These are phyloP conservation scores for Jaculus jaculus DNA, from an alignment of 2,113 vertebrate species.

Conservation along the genomic window DNA sequence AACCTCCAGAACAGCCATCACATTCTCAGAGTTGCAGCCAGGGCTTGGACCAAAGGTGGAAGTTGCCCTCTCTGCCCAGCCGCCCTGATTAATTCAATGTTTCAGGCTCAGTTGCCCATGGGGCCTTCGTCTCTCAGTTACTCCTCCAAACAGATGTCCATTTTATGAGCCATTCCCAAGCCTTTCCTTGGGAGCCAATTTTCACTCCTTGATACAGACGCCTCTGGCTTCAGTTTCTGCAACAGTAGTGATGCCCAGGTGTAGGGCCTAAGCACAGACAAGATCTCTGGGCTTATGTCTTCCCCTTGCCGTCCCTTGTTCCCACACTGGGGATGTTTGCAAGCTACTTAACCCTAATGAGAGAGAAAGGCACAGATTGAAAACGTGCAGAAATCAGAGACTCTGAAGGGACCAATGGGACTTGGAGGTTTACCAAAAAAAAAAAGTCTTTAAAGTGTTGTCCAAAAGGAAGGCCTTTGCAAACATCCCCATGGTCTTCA, in stretches of 20 bases:
- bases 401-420: slow-evolving; percentile 40
- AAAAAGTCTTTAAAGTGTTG: slow-evolving; percentile 50
- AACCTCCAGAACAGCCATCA: slow-evolving; percentile 74
- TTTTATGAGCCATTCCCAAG: slow-evolving; percentile 59
- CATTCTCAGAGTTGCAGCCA: not conserved
- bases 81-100: slow-evolving; percentile 78
- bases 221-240: not conserved
- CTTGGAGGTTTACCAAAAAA: slow-evolving; percentile 43
- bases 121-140: slow-evolving; percentile 67
- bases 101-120: slow-evolving; percentile 51
- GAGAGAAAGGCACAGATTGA: not conserved
- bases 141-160: slow-evolving; percentile 61
- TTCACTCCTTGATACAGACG: not conserved
- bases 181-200: slow-evolving; percentile 50
- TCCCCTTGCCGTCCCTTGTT: not conserved
- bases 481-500: slow-evolving; percentile 72
- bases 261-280: not conserved
- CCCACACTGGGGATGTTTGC: slow-evolving; percentile 41
- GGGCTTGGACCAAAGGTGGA: slow-evolving; percentile 41
- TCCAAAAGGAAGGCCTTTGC: slow-evolving; percentile 24
- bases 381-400: slow-evolving; percentile 3
- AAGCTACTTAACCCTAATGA: not conserved
- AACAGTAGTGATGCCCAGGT: not conserved
- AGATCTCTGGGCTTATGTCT: not conserved
- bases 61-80: slow-evolving; percentile 58